phyloP scores from a whole-genome alignment of 2,113 vertebrate species.

The Aldabrachelys gigantea region DNA sequence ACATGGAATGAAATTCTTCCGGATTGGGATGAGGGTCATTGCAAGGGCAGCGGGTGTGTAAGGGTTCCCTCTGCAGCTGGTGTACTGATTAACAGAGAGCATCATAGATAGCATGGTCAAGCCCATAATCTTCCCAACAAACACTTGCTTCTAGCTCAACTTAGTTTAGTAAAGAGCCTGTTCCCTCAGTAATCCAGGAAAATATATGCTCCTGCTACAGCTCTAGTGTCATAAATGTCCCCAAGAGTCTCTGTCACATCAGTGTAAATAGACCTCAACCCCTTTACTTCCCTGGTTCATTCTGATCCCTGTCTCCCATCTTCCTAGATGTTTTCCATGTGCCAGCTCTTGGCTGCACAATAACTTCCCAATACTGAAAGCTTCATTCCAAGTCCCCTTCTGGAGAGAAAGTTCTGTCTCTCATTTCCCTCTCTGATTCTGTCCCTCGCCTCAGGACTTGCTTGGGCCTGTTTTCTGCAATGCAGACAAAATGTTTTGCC shows the following conservation, averaged over 20 bases:
- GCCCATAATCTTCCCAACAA: slow-evolving; percentile 29
- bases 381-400: neutral
- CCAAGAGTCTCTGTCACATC: neutral
- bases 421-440: fast-evolving
- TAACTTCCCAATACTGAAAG: neutral
- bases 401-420: neutral
- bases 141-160: slow-evolving; percentile 53
- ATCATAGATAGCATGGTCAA: neutral
- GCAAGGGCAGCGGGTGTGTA: slow-evolving; percentile 44
- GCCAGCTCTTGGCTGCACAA: neutral
- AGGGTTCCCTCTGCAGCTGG: slow-evolving; percentile 66
- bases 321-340: neutral
- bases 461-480: neutral
- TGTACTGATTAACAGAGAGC: slow-evolving; percentile 53
- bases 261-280: neutral
- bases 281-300: neutral
- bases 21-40: slow-evolving; percentile 67
- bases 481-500: neutral
- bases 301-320: neutral
- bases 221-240: neutral
- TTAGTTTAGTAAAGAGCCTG: neutral
- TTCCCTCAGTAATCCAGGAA: slow-evolving; percentile 38
- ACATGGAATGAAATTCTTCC: slow-evolving; percentile 55
- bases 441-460: neutral
- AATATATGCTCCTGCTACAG: neutral